Conservation (phyloP, 2,888 invertebrate genomes). For the Mesorhabditis sp. region DNA sequence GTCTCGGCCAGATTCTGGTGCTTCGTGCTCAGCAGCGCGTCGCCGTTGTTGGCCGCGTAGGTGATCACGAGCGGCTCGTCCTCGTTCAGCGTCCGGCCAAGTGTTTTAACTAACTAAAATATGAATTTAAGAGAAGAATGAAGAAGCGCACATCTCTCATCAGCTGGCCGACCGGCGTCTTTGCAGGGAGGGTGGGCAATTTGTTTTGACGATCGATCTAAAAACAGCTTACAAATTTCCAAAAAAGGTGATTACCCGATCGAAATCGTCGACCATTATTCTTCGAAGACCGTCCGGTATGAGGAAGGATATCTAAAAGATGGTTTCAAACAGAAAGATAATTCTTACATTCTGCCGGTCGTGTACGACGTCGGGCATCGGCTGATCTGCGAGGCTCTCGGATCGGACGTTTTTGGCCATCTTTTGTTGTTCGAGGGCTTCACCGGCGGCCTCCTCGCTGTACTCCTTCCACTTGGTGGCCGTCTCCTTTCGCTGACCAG, state of each 20-base stretch:
- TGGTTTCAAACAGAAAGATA: background rate
- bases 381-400: background rate
- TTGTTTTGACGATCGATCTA: background rate
- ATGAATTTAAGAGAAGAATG: background rate
- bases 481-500: conserved; percentile 12
- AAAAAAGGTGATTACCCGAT: background rate
- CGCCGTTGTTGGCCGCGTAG: background rate
- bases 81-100: background rate
- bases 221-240: background rate
- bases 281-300: background rate
- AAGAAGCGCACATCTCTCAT: conserved; percentile 4
- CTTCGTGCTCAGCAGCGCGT: background rate
- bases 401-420: too few relatives aligned
- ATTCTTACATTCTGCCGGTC: background rate
- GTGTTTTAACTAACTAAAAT: background rate
- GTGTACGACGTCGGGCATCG: background rate
- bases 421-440: background rate
- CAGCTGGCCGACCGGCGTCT: background rate
- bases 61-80: background rate
- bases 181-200: background rate
- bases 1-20: background rate
- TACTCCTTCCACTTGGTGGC: conserved; percentile 9
- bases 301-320: background rate
- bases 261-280: background rate
- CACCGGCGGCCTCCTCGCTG: conserved; percentile 11